phyloP scores from a whole-genome alignment of 2,888 invertebrate genomes.

The Hydrotaea cyrtoneurina region DNA sequence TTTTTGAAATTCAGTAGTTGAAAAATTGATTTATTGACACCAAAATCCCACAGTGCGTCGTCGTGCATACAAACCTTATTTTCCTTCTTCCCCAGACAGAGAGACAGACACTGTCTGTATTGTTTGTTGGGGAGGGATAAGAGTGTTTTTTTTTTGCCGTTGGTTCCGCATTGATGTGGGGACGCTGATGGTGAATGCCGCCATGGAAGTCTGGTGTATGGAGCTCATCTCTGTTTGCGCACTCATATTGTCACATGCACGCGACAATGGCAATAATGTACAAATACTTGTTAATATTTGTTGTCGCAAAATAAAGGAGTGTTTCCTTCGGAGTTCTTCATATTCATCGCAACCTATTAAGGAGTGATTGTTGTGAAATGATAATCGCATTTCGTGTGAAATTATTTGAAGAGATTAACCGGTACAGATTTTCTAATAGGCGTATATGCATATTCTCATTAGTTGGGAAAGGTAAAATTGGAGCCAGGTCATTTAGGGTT shows the following conservation, averaged over 20 bases:
- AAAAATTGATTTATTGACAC: too few relatives aligned
- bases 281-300: slow-evolving; percentile 4
- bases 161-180: slow-evolving; percentile 13
- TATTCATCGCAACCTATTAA: neutral
- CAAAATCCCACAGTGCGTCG: neutral
- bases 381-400: slow-evolving; percentile 62
- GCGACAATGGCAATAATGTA: slow-evolving; percentile 9
- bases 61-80: neutral
- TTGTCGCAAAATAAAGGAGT: neutral
- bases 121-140: neutral
- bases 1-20: too few relatives aligned
- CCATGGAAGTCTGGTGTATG: neutral
- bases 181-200: neutral
- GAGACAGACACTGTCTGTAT: neutral
- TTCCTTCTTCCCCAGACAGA: neutral
- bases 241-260: slow-evolving; percentile 18
- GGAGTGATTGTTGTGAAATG: slow-evolving; percentile 51
- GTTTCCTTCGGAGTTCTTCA: neutral
- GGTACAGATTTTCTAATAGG: neutral
- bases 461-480: too few relatives aligned
- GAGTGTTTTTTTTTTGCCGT: neutral
- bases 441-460: neutral
- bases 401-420: slow-evolving; percentile 37
- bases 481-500: too few relatives aligned
- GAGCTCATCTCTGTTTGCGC: too few relatives aligned